Percentiles rank a stretch among this genome's conserved stretches.
Conservation (phyloP, 2,797 vertebrate species). For the Oryzias dopingdopingensis region DNA sequence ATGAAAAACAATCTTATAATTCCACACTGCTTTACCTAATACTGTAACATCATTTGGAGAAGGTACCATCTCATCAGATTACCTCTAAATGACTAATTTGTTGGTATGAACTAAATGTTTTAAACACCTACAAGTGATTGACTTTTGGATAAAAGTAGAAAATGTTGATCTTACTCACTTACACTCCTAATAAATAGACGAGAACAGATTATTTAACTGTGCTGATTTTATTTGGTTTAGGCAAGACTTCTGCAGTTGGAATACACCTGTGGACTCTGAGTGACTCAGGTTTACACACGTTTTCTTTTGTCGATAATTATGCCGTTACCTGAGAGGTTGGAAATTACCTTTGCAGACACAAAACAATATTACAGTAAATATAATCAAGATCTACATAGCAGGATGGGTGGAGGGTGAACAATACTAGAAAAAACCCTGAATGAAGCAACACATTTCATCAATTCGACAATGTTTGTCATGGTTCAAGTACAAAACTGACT, state of each 20-base stretch:
- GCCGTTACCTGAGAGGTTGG: neutral
- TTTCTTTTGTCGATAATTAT: neutral
- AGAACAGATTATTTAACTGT: neutral
- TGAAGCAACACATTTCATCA: conserved; percentile 60
- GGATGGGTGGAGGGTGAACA: conserved; percentile 50
- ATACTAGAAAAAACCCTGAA: conserved; percentile 60
- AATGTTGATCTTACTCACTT: no score
- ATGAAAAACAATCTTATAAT: no score
- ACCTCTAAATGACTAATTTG: neutral
- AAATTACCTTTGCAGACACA: conserved; percentile 4
- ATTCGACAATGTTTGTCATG: conserved; percentile 61
- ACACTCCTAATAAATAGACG: no score
- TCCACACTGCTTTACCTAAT: no score
- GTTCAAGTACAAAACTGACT: conserved; percentile 68
- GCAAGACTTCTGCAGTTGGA: neutral
- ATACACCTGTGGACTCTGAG: neutral
- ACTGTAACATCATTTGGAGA: no score
- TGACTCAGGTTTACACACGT: neutral
- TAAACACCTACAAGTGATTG: no score
- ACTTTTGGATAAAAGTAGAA: no score
- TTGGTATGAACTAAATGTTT: no score
- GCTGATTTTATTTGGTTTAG: neutral
- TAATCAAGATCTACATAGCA: conserved; percentile 61
- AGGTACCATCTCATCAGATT: neutral
- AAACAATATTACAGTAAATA: conserved; percentile 63